Evolutionary conservation across 2,797 vertebrate genomes (phyloP), one percentile per base, ranked within the genome.

Genomic region (Poeciliopsis gracilis): DNA sequence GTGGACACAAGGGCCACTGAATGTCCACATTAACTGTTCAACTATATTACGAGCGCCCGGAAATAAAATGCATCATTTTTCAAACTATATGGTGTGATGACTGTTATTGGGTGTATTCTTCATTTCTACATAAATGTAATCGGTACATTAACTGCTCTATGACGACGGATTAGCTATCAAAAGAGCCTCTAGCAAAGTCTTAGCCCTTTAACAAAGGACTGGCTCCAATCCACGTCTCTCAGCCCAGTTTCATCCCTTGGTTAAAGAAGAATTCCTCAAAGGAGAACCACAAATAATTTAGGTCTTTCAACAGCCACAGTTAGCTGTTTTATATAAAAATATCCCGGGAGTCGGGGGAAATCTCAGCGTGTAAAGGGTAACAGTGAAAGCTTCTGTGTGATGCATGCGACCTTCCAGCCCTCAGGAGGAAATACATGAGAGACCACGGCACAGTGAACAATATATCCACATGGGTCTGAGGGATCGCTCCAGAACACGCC

Each of bases 351-450:
- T 71, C 67, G 41, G 67, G 41, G 43, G 67, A 71, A 71, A 71
- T 71, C 43, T 71, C 43, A 46, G 67, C 28, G 67, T 70, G 43
- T 70, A 70, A 71, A 28, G 67, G 67, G 67, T 71, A 73, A 49
- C 72, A 38, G 45, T 23, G 9, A 46, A 51, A 73, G 33, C 47
- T 45, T 25, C 72, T 73, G 47, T 73, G 53, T 36, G 47, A 73
- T 53, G 38, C 53, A 75, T 61, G 73, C 55, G 55, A 75, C 47
- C 72, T 51, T 73, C 72, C 46, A 73, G 72, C 72, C 46, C 18
- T 36, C 72, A 51, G 47, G 47, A 73, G 49, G 20, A 61, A 75
- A 61, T 45, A 43, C 41, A 30, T 46, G 41, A 46, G 67, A 45
- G 67, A 71, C 67, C n/a, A 46, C 6, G 41, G 15, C 43, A 61